Evolutionary conservation across 2,113 vertebrate genomes (phyloP).

Genomic region (Corvus moneduloides): DNA sequence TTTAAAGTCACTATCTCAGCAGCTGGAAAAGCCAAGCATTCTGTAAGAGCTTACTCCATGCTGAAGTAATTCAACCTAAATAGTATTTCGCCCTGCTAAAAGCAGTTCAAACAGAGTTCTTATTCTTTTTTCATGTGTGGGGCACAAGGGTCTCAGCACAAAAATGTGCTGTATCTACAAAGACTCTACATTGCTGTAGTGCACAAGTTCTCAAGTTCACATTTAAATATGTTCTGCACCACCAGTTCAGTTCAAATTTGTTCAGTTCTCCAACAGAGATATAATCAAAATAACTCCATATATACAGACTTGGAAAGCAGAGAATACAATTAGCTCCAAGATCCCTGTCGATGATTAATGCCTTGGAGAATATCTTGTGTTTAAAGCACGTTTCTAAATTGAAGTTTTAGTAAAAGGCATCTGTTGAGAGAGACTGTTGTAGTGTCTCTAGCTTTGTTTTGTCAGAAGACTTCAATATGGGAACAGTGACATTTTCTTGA

Average conservation of each 20-base stretch:
- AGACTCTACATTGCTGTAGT: not conserved
- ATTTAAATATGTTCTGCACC: not conserved
- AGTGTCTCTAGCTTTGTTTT: conserved; percentile 32
- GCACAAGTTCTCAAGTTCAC: not conserved
- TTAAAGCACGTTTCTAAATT: conserved; percentile 18
- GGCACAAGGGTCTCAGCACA: not conserved
- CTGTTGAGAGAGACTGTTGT: conserved; percentile 17
- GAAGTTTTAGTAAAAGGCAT: conserved; percentile 22
- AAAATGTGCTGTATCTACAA: not conserved
- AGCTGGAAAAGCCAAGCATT: not conserved
- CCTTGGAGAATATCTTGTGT: not conserved
- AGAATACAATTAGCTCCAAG: not conserved
- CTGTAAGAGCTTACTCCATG: not conserved
- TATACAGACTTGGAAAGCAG: not conserved
- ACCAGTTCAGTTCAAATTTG: not conserved
- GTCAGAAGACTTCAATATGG: conserved; percentile 30
- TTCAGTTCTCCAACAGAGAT: not conserved
- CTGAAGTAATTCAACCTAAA: not conserved
- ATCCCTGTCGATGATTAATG: not conserved
- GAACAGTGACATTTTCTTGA: conserved; percentile 32
- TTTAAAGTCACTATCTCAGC: not conserved
- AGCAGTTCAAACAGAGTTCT: not conserved
- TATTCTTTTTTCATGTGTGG: not conserved
- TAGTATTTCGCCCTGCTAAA: not conserved
- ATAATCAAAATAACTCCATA: not conserved